Base-by-base conservation (phyloP, 2,797 vertebrate species). In the Meda fulgida region DNA sequence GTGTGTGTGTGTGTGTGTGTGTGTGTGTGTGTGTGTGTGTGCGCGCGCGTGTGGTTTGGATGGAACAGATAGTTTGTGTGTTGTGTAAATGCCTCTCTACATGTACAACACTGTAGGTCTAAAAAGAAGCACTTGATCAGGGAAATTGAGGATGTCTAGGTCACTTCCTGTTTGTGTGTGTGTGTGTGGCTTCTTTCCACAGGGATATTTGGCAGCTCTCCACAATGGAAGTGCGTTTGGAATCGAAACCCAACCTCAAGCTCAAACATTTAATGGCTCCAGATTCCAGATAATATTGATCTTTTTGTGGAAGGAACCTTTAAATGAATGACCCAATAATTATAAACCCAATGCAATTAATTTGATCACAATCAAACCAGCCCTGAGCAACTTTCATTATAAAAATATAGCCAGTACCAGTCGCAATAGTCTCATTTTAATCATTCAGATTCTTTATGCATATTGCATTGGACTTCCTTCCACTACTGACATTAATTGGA, bases 271-370 rank as follows among this genome's bases (percentile, higher is more conserved):
- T 88, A 89, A 88, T 87, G 88, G 83, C 89, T 89, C 75, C 79
- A 92, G 92, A 92, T 94, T 88, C 91, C 89, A 92, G 93, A 91
- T 90, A 89, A 78, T 87, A 90, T 88, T 55, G 87, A 91, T 88
- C 83, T 89, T 53, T 73, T 84, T 82, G 87, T 88, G 85, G 87
- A 88, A 87, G 87, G 80, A 87, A 88, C 88, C 81, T 82, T 84
- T 69, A 84, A 91, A 88, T 81, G 31, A 88, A 85, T 84, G 86
- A 87, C 78, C 83, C 84, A 80, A 88, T 77, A 87, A 89, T 90
- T 84, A 53, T 87, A 88, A 90, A 85, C 80, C 71, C 82, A 81
- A 76, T 81, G 78, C 82, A 92, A 88, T 92, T 89, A 90, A 90
- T 89, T 88, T 89, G 90, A 91, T 90, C 86, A 29, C 26, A 88